Evolutionary conservation across 2,113 vertebrate species (phyloP), one percentile per base, ranked within the genome.

Genomic region (Tringa solitaria): DNA sequence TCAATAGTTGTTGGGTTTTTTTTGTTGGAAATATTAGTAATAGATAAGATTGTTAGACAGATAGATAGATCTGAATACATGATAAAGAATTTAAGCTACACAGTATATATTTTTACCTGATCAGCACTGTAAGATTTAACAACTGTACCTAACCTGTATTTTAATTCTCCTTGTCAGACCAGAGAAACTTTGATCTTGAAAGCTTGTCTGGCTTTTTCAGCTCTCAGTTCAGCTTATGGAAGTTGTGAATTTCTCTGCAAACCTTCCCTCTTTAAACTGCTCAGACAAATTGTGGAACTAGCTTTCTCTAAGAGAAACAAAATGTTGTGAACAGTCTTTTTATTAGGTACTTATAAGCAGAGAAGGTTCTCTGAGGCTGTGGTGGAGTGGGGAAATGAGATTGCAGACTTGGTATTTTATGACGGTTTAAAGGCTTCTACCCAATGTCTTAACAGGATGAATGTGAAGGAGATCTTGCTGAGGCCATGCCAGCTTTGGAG

Each of bases 391-490:
- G 59, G 10, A 46, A 57, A 48, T 63, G 46, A 87, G 59, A 35
- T 43, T 91, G 75, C 30, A 61, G 41, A 37, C 5, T 13, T 74
- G 69, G 20, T 56, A 4, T 12, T 18, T 14, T 35, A 7, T 32
- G 69, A 50, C 68, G 23, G 9, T 56, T 72, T 85, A 59, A 8
- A 88, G 70, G 21, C 51, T 74, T 91, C 20, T 92, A 50, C 61
- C n/a, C 68, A 4, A 73, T 96, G 35, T 87, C 59, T 83, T 94
- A 75, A 41, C 97, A 99, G 99, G 98, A 99, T 0, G 99, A 99
- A 84, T 99, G 99, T 77, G 99, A 99, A 93, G 99, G 98, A 72
- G 99, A 99, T 84, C 97, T 99, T 73, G 98, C 99, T 0, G 98
- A 99, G 77, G 99, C 98, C 9, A 98, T 99, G 99, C 99, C 99